Evolutionary conservation across 2,113 vertebrate genomes (phyloP).

Genomic region (Atherinomorus stipes): DNA sequence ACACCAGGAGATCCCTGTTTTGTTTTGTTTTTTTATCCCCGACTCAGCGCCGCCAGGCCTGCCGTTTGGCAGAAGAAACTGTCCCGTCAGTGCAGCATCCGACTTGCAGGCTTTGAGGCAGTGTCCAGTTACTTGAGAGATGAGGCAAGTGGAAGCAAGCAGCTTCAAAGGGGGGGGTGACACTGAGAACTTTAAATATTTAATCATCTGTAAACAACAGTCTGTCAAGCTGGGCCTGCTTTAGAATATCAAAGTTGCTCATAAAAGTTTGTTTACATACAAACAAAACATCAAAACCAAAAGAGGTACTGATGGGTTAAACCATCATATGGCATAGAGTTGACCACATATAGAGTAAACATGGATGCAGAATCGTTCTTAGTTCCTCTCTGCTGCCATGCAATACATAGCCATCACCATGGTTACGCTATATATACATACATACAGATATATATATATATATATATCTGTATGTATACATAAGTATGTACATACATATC

Average conservation of each 20-base stretch:
- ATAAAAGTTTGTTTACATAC: constrained; percentile 34
- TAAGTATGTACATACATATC: constrained; percentile 1
- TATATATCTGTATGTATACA: constrained; percentile 7
- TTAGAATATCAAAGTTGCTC: constrained; percentile 28
- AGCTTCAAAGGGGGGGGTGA: not conserved
- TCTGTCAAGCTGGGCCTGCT: constrained; percentile 34
- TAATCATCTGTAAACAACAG: constrained; percentile 40
- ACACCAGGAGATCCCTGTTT: constrained; percentile 23
- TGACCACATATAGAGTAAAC: constrained; percentile 44
- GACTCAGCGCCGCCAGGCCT: constrained; percentile 20
- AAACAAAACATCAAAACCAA: constrained; percentile 44
- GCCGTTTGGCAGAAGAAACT: constrained; percentile 50
- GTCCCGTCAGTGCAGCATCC: not conserved
- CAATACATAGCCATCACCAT: constrained; percentile 33
- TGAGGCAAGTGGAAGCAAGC: not conserved
- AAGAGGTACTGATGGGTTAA: constrained; percentile 12
- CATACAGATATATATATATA: too few species aligned
- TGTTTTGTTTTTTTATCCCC: constrained; percentile 5
- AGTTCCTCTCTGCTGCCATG: constrained; percentile 11
- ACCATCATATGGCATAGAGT: constrained; percentile 14
- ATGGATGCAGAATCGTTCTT: not conserved
- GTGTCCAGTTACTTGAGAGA: constrained; percentile 1
- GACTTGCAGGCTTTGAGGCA: not conserved
- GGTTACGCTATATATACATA: too few species aligned
- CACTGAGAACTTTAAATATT: constrained; percentile 37